Evolutionary conservation across 2,797 vertebrate genomes (phyloP), one percentile per base, ranked within the genome.

Genomic region (Acanthiza pusilla): DNA sequence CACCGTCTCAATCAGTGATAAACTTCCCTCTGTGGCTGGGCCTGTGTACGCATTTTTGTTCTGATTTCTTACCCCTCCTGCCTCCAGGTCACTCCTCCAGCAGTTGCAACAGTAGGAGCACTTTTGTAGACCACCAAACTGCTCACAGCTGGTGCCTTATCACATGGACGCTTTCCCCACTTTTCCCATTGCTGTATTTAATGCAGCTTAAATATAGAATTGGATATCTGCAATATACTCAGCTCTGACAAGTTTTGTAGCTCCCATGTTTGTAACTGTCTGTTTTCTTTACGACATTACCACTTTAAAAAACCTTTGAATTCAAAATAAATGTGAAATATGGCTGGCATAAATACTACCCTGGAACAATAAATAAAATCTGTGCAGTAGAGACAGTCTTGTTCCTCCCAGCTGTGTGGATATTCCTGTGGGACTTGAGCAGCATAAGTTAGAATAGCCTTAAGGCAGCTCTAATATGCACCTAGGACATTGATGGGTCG

Each of bases 141-240:
- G 60, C 71, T 89, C 72, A 38, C 92, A 96, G 86, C 73, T 93
- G 88, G 53, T 85, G 71, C 63, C 74, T 90, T 91, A 75, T 85
- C 83, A 67, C 34, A 89, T 17, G 47, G 70, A 62, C 68, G 54
- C 40, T 95, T 91, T 91, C 27, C 25, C 57, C 45, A 3, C 54
- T 89, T 86, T 87, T 75, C 85, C 70, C 88, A 72, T 45, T 76
- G 71, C 65, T 81, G 2, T 50, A 45, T 45, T 77, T 77, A 75
- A 83, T 48, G 51, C 51, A 85, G 75, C 40, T 91, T 45, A 65
- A 47, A 70, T 26, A 26, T 6, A 73, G 23, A 65, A 75, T 26
- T 29, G 32, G 55, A 45, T 84, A 70, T 25, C 54, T 67, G 73
- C 82, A 55, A 36, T 11, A 42, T 29, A 54, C 13, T 13, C 0